These are phyloP conservation scores for Aplysina aerophoba DNA, from an alignment of 37 sponge, comb jelly and placozoan genomes.

Conservation along the genomic window DNA sequence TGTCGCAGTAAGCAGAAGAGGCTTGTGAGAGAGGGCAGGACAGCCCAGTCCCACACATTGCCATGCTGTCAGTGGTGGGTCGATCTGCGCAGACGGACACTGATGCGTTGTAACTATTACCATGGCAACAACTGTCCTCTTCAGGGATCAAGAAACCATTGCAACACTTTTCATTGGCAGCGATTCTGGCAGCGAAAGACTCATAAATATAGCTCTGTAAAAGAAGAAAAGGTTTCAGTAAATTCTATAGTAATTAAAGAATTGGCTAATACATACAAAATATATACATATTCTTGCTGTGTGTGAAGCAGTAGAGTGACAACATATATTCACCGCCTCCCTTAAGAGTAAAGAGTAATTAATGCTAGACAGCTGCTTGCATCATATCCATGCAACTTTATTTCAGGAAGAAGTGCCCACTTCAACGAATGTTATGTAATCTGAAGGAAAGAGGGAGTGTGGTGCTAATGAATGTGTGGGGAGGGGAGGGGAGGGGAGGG, in stretches of 20 bases:
- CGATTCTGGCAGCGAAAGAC: background rate
- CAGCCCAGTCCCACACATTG: constrained; percentile 45
- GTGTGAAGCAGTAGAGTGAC: no score
- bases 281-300: no score
- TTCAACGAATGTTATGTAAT: no score
- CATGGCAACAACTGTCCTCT: constrained; percentile 47
- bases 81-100: constrained; percentile 47
- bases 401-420: no score
- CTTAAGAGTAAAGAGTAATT: no score
- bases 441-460: no score
- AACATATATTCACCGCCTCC: no score
- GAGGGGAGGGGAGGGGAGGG: background rate
- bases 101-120: constrained; percentile 28
- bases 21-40: constrained; percentile 38
- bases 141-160: constrained; percentile 12
- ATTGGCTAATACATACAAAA: background rate
- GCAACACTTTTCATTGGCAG: constrained; percentile 46
- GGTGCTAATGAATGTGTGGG: no score
- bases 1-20: constrained; percentile 42
- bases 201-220: constrained; percentile 26
- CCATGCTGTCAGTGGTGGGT: constrained; percentile 11
- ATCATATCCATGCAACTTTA: no score
- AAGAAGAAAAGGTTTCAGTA: background rate
- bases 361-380: no score
- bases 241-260: background rate